Evolutionary conservation across 2,888 invertebrate genomes (phyloP).

Genomic region (Allacma fusca): DNA sequence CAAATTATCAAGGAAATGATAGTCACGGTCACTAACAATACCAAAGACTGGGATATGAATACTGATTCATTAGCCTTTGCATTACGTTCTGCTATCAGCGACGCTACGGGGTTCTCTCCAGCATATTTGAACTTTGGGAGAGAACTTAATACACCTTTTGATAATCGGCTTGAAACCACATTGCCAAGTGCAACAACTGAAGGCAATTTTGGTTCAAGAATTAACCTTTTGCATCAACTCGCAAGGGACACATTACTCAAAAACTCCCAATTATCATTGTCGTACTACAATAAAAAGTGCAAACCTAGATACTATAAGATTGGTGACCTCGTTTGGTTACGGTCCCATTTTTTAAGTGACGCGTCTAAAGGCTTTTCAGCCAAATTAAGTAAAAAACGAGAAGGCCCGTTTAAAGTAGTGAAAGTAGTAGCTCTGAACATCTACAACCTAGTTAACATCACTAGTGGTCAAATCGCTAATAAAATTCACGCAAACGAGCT

Average conservation of each 20-base stretch:
- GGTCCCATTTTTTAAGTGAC: constrained; percentile 1
- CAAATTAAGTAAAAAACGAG: too few relatives aligned
- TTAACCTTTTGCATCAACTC: not conserved
- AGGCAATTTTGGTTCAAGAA: too few relatives aligned
- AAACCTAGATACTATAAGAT: not conserved
- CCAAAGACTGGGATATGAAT: constrained; percentile 48
- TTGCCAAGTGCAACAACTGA: not conserved
- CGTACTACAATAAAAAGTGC: constrained; percentile 39
- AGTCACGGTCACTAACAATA: too few relatives aligned
- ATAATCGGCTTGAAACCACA: constrained; percentile 30
- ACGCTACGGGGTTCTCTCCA: too few relatives aligned
- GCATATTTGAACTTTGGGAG: too few relatives aligned
- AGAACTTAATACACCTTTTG: constrained; percentile 44
- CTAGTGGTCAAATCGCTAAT: too few relatives aligned
- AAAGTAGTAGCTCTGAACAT: too few relatives aligned
- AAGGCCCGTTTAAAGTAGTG: constrained; percentile 47
- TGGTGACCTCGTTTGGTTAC: constrained; percentile 24
- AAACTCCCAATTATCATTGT: constrained; percentile 20
- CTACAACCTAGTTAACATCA: too few relatives aligned
- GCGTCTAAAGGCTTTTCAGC: constrained; percentile 28
- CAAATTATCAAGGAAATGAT: too few relatives aligned
- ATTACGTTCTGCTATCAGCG: constrained; percentile 28
- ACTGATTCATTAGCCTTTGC: constrained; percentile 46
- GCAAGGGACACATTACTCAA: not conserved
- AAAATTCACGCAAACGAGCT: constrained; percentile 49